These are phyloP conservation scores for Epizoanthus fatuus DNA, from an alignment of 92 coral and sea anemone genomes.

Conservation along the genomic window DNA sequence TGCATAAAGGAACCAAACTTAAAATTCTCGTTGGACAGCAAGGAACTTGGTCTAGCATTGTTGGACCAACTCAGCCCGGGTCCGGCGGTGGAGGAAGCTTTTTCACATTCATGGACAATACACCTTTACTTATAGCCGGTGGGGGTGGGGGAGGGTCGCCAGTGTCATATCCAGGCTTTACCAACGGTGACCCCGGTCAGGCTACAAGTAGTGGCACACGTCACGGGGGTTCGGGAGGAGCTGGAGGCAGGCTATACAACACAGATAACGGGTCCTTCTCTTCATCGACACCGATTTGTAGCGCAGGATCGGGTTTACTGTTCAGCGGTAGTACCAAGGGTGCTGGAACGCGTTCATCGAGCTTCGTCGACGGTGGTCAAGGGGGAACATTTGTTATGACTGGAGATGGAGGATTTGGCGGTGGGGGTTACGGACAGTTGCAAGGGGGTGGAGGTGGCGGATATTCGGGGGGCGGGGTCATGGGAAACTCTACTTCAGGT, in stretches of 20 bases:
- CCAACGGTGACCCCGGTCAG: conserved; percentile 90
- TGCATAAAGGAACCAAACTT: conserved; percentile 58
- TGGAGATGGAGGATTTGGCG: conserved; percentile 93
- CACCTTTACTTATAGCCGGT: conserved; percentile 81
- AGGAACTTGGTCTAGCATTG: conserved; percentile 41
- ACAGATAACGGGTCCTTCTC: conserved; percentile 24
- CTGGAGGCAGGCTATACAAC: conserved; percentile 66
- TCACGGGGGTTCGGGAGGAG: conserved; percentile 64
- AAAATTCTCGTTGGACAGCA: conserved; percentile 84
- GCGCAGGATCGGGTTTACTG: conserved; percentile 81
- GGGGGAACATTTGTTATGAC: conserved; percentile 47
- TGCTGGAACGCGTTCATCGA: conserved; percentile 26
- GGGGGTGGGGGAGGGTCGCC: conserved; percentile 93
- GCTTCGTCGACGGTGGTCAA: conserved; percentile 68
- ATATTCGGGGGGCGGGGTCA: conserved; percentile 94
- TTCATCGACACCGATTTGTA: conserved; percentile 24
- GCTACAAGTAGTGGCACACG: conserved; percentile 70
- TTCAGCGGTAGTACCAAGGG: conserved; percentile 43
- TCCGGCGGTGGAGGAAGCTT: conserved; percentile 94
- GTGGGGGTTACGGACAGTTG: too few species aligned
- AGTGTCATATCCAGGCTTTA: conserved; percentile 6
- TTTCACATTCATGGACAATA: conserved; percentile 70
- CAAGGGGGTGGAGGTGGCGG: conserved; percentile 99
- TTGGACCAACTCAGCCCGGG: conserved; percentile 60
- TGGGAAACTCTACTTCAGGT: conserved; percentile 78